Evolutionary conservation across 2,888 invertebrate genomes (phyloP), one percentile per base, ranked within the genome.

Genomic region (Amphipyra tragopoginis): DNA sequence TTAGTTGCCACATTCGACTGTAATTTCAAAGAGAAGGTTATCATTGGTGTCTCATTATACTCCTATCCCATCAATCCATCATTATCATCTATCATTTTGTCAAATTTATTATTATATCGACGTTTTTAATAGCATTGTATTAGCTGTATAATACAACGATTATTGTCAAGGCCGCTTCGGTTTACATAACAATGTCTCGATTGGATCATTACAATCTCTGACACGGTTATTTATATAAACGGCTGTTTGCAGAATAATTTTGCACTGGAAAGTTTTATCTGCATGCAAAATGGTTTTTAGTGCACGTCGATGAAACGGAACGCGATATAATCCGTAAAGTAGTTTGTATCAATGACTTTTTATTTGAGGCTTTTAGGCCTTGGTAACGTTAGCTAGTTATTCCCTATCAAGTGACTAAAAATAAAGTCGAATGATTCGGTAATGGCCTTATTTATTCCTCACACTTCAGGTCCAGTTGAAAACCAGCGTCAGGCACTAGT

Each of bases 71-170:
- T 21, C 29, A 33, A 40, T 8, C 10, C 11, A 40, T 21, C 29
- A 51, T 54, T 43, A 54, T 29, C 42, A 40, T 29, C n/a, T 39
- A 51, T 51, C 0, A 48, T 48, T 64, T 64, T 40, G 47, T 34
- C n/a, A 40, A 44, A 65, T 48, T 26, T 39, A 51, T 47, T 43
- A 42, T 49, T 44, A 52, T 52, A 65, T 72, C 49, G 42, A 72
- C 40, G 15, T 53, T 3, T 50, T 10, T 21, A 53, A 63, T 54
- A 7, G 40, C 55, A 49, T 51, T 55, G 13, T 7, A 58, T 47
- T 47, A 36, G 14, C 13, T 51, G 10, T 40, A 42, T 38, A 42
- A n/a, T 40, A 39, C 51, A 15, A 39, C 50, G 43, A 48, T 48
- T 54, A 53, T n/a, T 21, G 26, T 14, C 54, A 69, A 64, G 70